Evolutionary conservation across 2,797 vertebrate species (phyloP), one percentile per base, ranked within the genome.

Genomic region (Alfaro cultratus): DNA sequence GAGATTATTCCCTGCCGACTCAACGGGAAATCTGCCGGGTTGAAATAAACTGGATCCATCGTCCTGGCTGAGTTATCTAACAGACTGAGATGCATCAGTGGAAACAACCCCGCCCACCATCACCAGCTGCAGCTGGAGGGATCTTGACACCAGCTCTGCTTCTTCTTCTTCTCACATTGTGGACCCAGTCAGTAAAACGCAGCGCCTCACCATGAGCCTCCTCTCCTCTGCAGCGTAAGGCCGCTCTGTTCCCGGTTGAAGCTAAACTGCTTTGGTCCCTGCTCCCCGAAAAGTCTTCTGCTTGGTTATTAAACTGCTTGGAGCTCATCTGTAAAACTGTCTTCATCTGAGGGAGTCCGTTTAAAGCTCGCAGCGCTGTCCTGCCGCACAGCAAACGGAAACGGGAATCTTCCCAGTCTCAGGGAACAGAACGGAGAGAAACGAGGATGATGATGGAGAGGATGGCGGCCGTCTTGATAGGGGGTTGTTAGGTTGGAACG

Each of bases 361-460:
- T 46, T 51, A 23, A 74, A 64, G 75, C 29, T 72, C 23, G 41
- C 67, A 67, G 47, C 60, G 47, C 18, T 26, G 71, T 34, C 49
- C 4, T 43, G 77, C 80, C 72, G 57, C 80, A n/a, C 76, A 43
- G 82, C 64, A 64, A 47, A 67, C 74, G 75, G 9, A 29, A 43
- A 75, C 16, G 49, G 73, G 41, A 77, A 67, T 77, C 80, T 83
- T 78, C 46, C 77, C 60, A 60, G 73, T 13, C 70, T 80, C 79
- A 77, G 82, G 76, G 83, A 77, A 43, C 68, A 16, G 41, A 45
- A 77, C 73, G 34, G 80, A 49, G 75, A 47, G 73, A 55, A 29
- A 75, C 57, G 64, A 76, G 64, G 45, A 80, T 81, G 77, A 75
- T 45, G 75, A 78, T 80, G 78, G 74, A 78, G 87, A 77, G 45